Conservation (phyloP, 2,797 vertebrate genomes). For the Liasis olivaceus region DNA sequence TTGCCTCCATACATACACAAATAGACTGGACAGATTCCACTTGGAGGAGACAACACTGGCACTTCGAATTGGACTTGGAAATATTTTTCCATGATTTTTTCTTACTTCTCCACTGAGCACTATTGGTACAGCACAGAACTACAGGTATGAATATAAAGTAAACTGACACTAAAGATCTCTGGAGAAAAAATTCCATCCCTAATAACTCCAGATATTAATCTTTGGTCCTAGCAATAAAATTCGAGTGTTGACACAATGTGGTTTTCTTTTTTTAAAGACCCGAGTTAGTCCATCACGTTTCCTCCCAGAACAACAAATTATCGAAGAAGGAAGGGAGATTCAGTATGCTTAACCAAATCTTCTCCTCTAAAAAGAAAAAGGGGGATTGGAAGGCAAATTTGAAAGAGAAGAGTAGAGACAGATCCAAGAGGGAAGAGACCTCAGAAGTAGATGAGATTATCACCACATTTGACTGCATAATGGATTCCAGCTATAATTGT, state of each 20-base stretch:
- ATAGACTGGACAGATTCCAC: too few relatives aligned
- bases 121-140: too few relatives aligned
- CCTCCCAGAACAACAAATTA: constrained; percentile 68
- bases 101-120: too few relatives aligned
- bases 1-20: too few relatives aligned
- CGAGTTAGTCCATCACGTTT: constrained; percentile 68
- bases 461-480: constrained; percentile 81
- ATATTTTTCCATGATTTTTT: too few relatives aligned
- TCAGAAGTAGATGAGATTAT: constrained; percentile 88
- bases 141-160: too few relatives aligned
- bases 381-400: constrained; percentile 66
- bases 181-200: background rate
- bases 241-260: background rate
- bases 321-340: constrained; percentile 82
- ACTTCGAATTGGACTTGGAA: too few relatives aligned
- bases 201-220: background rate
- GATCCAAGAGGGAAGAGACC: constrained; percentile 67
- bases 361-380: constrained; percentile 83
- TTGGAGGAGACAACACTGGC: too few relatives aligned
- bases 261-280: constrained; percentile 64
- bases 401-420: constrained; percentile 68
- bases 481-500: constrained; percentile 75
- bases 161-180: background rate
- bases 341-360: constrained; percentile 81
- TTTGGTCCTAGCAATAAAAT: background rate